A percentile compares a stretch with the other conserved stretches of the same genome.
Evolutionary conservation across 2,888 invertebrate genomes (phyloP).

Genomic region (Luperina nickerlii): DNA sequence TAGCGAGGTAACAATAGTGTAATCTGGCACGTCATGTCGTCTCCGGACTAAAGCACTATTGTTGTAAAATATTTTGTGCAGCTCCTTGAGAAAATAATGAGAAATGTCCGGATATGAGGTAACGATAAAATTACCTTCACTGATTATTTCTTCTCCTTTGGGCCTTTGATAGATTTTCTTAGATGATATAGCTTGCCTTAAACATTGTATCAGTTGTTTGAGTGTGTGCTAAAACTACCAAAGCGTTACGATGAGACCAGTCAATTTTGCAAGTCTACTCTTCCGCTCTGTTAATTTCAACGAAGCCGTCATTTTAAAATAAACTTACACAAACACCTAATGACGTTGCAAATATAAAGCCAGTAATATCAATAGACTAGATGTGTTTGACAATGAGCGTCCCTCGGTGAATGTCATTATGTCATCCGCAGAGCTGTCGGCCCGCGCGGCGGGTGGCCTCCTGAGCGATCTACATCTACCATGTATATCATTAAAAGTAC

Average conservation of each 20-base stretch:
- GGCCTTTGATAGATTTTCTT: neutral
- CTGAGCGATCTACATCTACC: slow-evolving; percentile 49
- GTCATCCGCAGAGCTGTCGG: slow-evolving; percentile 76
- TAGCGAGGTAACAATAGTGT: slow-evolving; percentile 60
- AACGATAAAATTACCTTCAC: slow-evolving; percentile 34
- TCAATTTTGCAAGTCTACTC: neutral
- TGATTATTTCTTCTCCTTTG: slow-evolving; percentile 18
- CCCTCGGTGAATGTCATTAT: slow-evolving; percentile 77
- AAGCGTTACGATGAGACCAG: neutral
- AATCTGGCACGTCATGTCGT: slow-evolving; percentile 55
- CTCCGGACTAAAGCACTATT: slow-evolving; percentile 29
- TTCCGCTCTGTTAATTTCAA: slow-evolving; percentile 23
- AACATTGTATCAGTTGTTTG: neutral
- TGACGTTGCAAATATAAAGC: slow-evolving; percentile 37
- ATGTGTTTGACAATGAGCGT: slow-evolving; percentile 71
- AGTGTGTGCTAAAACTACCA: neutral
- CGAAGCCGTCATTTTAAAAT: slow-evolving; percentile 23
- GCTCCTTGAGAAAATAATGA: slow-evolving; percentile 45
- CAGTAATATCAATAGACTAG: slow-evolving; percentile 53
- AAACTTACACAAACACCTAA: slow-evolving; percentile 25
- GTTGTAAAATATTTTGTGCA: slow-evolving; percentile 52
- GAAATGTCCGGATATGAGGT: slow-evolving; percentile 25
- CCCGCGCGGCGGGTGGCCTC: slow-evolving; percentile 61
- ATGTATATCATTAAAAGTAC: slow-evolving; percentile 55
- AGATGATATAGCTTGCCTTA: neutral